These are phyloP conservation scores for Galleria mellonella DNA, from an alignment of 1,140 invertebrate genomes.

Conservation along the genomic window DNA sequence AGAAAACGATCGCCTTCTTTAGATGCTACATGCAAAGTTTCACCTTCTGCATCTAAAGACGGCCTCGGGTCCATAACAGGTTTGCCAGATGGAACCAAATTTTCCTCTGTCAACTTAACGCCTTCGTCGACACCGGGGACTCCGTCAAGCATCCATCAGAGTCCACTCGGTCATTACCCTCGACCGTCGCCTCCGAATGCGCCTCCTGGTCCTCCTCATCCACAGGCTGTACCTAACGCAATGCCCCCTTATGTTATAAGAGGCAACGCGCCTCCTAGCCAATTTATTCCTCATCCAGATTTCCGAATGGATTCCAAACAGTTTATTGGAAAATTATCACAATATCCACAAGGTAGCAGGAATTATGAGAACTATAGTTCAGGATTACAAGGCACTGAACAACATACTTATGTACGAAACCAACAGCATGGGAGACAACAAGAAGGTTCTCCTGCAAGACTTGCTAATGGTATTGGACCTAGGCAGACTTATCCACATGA, in stretches of 20 bases:
- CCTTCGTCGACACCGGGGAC: slow-evolving; percentile 80
- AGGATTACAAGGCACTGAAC: slow-evolving; percentile 38
- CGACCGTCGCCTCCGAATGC: slow-evolving; percentile 77
- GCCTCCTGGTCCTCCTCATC: slow-evolving; percentile 74
- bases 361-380: slow-evolving; percentile 52
- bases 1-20: slow-evolving; percentile 78
- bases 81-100: slow-evolving; percentile 56
- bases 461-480: slow-evolving; percentile 41
- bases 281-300: slow-evolving; percentile 63
- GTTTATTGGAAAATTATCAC: slow-evolving; percentile 59
- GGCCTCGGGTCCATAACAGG: slow-evolving; percentile 42
- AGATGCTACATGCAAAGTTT: slow-evolving; percentile 72
- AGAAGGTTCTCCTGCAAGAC: slow-evolving; percentile 45
- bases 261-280: slow-evolving; percentile 63
- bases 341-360: slow-evolving; percentile 61
- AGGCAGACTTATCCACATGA: slow-evolving; percentile 66
- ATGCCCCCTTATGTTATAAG: slow-evolving; percentile 75
- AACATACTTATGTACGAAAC: slow-evolving; percentile 45
- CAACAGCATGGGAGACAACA: slow-evolving; percentile 45
- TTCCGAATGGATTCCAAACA: slow-evolving; percentile 69
- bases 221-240: slow-evolving; percentile 74
- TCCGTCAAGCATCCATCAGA: slow-evolving; percentile 75
- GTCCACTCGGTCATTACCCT: slow-evolving; percentile 76
- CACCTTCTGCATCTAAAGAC: slow-evolving; percentile 72
- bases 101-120: slow-evolving; percentile 77